Base-by-base conservation (phyloP, 2,888 invertebrate genomes). In the Erannis defoliaria region DNA sequence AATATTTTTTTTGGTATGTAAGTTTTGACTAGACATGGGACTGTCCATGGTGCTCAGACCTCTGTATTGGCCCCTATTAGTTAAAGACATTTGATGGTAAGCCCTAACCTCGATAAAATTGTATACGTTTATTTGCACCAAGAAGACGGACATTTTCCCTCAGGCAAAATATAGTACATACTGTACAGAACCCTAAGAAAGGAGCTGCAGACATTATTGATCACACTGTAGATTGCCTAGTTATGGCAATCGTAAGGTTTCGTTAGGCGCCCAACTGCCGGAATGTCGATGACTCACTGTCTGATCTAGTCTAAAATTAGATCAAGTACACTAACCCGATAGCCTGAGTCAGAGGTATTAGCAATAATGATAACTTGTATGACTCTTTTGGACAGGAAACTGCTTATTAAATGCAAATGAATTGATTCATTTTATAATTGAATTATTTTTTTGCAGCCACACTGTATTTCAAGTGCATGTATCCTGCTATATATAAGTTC, bases 231-330 rank as follows among this genome's bases (percentile, higher is more conserved):
- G 61, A 55, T 38, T 43, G 62, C 53, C 49, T 62, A 62, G 56
- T 59, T 46, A 54, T 61, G 35, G 51, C 48, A 61, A 70, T 62
- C 64, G 58, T 72, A 73, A 68, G 71, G 67, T 66, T 72, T 70
- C 68, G 54, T 62, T 46, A 59, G 61, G 62, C 57, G 50, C 54
- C 54, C 37, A 42, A 29, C 55, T 29, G 56, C 54, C 64, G 76
- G 75, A 70, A 76, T 75, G 71, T 35, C 18, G 46, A 56, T 75
- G 77, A 78, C 53, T 77, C 77, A 77, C 53, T 37, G 62, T 43
- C 48, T 54, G 49, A 62, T 60, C 64, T 68, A 70, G 62, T 58
- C 45, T 67, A 66, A 73, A 73, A 74, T 75, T 74, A 79, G 71
- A 75, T 66, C 69, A 72, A 65, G 59, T 67, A 71, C 66, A 66